A percentile compares a stretch with the other conserved stretches of the same genome.
phyloP scores from a whole-genome alignment of 2,888 invertebrate genomes.

The Sepiola atlantica region DNA sequence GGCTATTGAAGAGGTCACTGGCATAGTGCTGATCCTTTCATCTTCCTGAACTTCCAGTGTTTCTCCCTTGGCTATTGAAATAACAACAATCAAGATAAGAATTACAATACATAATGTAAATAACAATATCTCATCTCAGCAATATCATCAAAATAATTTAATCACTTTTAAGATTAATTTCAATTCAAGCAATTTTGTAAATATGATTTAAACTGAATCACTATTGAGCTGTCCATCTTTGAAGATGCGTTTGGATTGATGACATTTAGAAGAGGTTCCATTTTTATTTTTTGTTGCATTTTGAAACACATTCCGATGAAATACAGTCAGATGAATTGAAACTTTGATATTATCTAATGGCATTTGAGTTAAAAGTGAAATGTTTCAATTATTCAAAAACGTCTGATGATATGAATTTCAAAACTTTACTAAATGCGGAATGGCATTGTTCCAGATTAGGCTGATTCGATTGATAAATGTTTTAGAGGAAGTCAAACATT shows the following conservation, averaged over 20 bases:
- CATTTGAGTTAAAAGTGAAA: not conserved
- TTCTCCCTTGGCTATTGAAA: too few species aligned
- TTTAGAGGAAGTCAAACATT: too few species aligned
- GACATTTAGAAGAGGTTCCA: not conserved
- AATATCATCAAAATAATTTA: too few species aligned
- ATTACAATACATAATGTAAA: too few species aligned
- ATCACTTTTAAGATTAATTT: not conserved
- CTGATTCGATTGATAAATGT: too few species aligned
- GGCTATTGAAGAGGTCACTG: too few species aligned
- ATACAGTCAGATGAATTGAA: not conserved
- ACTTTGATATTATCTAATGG: not conserved
- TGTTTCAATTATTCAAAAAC: not conserved
- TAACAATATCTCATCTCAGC: too few species aligned
- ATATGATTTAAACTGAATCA: not conserved
- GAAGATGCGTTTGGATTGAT: not conserved
- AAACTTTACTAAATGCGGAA: not conserved
- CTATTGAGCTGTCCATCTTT: not conserved
- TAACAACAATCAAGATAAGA: too few species aligned
- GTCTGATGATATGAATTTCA: not conserved
- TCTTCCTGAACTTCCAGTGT: too few species aligned
- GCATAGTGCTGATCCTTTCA: too few species aligned
- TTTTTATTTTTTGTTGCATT: not conserved
- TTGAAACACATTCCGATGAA: not conserved
- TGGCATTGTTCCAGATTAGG: too few species aligned
- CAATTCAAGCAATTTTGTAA: not conserved